phyloP scores from a whole-genome alignment of 2,797 vertebrate genomes.

The Poecilia wingei region DNA sequence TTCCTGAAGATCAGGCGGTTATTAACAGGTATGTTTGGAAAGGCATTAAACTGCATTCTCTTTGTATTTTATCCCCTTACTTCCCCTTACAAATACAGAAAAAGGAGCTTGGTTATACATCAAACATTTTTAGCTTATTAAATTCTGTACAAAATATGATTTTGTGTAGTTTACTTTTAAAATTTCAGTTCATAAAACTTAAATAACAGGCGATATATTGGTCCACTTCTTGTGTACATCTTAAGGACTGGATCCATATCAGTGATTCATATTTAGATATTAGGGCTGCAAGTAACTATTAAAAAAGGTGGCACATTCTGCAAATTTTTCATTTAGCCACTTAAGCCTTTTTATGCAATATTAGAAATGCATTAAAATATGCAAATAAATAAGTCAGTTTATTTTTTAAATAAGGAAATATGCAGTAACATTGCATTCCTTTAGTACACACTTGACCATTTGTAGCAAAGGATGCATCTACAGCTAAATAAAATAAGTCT shows the following conservation, averaged over 20 bases:
- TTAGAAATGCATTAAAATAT: no score
- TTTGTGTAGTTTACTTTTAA: not conserved
- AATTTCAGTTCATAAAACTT: not conserved
- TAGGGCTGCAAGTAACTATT: no score
- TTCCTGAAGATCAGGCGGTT: constrained; percentile 85
- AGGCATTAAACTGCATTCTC: not conserved
- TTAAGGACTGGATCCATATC: not conserved
- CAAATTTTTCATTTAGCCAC: no score
- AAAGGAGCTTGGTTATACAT: not conserved
- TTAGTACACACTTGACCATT: no score
- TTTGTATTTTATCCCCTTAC: no score
- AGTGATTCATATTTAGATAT: not conserved
- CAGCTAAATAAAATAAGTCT: no score
- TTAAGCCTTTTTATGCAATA: no score
- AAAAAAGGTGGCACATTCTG: no score
- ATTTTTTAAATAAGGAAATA: no score
- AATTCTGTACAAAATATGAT: not conserved
- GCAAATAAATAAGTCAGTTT: no score
- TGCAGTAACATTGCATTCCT: no score
- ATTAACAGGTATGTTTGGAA: constrained; percentile 88
- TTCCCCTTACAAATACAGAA: not conserved
- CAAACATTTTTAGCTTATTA: not conserved
- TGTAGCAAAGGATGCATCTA: no score
- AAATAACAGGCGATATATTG: not conserved
- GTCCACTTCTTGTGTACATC: not conserved